Conservation (phyloP, 2,113 vertebrate genomes). For the Clarias magur region DNA sequence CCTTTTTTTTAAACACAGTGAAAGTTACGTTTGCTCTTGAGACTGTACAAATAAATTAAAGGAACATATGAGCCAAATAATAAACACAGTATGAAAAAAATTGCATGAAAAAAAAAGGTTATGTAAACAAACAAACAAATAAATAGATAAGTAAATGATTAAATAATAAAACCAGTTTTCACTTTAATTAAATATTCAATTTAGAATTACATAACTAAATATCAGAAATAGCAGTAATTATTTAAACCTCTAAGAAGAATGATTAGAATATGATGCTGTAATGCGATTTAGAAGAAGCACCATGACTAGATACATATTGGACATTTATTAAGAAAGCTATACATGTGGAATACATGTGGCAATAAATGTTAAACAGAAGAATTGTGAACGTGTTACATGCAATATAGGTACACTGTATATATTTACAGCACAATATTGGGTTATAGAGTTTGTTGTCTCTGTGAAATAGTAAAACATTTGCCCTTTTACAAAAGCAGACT, state of each 20-base stretch:
- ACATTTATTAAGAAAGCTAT: not conserved
- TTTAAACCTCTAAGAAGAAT: not conserved
- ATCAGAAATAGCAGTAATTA: not conserved
- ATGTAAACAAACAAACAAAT: not conserved
- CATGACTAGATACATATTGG: not conserved
- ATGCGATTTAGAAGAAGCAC: not conserved
- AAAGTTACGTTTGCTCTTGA: not conserved
- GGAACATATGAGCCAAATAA: not conserved
- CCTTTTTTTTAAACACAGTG: not conserved
- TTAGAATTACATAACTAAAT: not conserved
- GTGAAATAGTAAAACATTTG: not conserved
- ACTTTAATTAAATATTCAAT: too few relatives aligned
- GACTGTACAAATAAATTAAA: not conserved
- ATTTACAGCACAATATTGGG: not conserved
- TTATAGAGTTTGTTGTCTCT: not conserved
- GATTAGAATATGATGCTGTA: not conserved
- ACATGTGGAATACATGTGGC: not conserved
- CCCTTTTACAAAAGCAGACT: not conserved
- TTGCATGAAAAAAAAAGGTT: too few relatives aligned
- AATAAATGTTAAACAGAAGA: not conserved
- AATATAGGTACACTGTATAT: too few relatives aligned
- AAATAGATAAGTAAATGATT: not conserved
- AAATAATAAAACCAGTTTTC: too few relatives aligned
- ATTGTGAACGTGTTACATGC: not conserved
- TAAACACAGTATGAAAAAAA: not conserved